Percentiles rank a stretch among this genome's conserved stretches.
phyloP scores from a whole-genome alignment of 2,113 vertebrate species.

The Scomber japonicus region DNA sequence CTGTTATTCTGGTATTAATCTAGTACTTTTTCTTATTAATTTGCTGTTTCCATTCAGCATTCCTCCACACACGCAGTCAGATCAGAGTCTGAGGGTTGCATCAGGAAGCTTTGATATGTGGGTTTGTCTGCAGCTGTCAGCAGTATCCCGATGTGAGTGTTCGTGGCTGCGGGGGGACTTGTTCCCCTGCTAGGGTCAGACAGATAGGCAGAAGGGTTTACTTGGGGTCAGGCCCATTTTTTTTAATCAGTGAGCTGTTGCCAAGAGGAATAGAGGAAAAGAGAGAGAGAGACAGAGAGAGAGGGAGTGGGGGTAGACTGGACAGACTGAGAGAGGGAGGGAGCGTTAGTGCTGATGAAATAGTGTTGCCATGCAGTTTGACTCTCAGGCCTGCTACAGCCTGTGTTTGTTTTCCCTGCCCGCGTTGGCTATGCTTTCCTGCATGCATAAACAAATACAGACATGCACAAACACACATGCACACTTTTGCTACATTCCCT shows the following conservation, averaged over 20 bases:
- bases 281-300: constrained; percentile 11
- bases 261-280: constrained; percentile 55
- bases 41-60: constrained; percentile 32
- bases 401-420: constrained; percentile 60
- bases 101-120: constrained; percentile 62
- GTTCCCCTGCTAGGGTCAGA: constrained; percentile 66
- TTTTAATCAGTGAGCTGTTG: constrained; percentile 70
- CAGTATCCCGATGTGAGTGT: constrained; percentile 43
- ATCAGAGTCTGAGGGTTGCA: constrained; percentile 38
- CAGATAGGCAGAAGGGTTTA: constrained; percentile 64
- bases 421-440: constrained; percentile 6
- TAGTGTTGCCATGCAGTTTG: constrained; percentile 54
- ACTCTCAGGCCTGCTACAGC: constrained; percentile 59
- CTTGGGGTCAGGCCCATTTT: constrained; percentile 59
- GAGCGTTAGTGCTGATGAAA: constrained; percentile 58
- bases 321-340: constrained; percentile 28
- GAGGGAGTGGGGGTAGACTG: not conserved
- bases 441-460: constrained; percentile 51
- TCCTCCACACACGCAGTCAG: constrained; percentile 13
- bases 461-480: constrained; percentile 9
- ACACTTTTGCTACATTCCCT: constrained; percentile 29
- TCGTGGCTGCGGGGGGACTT: constrained; percentile 39
- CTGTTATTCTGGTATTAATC: no score
- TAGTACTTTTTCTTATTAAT: constrained; percentile 19
- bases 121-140: constrained; percentile 66